Conservation (phyloP, 2,113 vertebrate genomes). For the Sceloporus tristichus region DNA sequence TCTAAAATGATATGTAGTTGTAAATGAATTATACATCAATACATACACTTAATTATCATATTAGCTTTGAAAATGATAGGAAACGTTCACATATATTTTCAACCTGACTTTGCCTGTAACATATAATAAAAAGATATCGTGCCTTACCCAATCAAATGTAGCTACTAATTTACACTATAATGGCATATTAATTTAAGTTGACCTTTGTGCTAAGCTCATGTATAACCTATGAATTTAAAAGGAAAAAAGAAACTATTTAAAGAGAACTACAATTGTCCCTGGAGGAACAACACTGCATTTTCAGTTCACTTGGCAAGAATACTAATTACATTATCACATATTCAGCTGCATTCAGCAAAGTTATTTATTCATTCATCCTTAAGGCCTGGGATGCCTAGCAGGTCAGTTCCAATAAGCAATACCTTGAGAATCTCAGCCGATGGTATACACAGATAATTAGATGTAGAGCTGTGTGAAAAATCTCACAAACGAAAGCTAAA, state of each 20-base stretch:
- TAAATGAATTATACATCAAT: slow-evolving; percentile 3
- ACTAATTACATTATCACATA: slow-evolving; percentile 82
- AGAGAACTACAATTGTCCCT: slow-evolving; percentile 63
- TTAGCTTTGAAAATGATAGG: neutral
- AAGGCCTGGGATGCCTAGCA: slow-evolving; percentile 73
- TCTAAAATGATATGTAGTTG: neutral
- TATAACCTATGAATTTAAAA: slow-evolving; percentile 63
- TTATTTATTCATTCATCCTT: slow-evolving; percentile 81
- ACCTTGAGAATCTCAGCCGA: slow-evolving; percentile 71
- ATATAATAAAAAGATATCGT: slow-evolving; percentile 57
- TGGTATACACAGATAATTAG: slow-evolving; percentile 73
- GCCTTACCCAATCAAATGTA: slow-evolving; percentile 51
- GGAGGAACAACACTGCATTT: slow-evolving; percentile 76
- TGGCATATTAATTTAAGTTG: slow-evolving; percentile 69
- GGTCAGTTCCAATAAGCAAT: slow-evolving; percentile 78
- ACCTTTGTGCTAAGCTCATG: slow-evolving; percentile 71
- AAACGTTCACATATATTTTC: neutral
- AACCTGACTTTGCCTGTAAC: neutral
- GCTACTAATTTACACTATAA: slow-evolving; percentile 64
- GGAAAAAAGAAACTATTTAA: slow-evolving; percentile 55
- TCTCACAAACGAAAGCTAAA: slow-evolving; percentile 58
- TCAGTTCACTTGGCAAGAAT: slow-evolving; percentile 77
- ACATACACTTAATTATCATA: slow-evolving; percentile 11
- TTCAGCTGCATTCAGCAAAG: slow-evolving; percentile 78
- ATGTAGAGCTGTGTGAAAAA: slow-evolving; percentile 59